These are phyloP conservation scores for Coregonus sp. DNA, from an alignment of 2,797 vertebrate species.

Conservation along the genomic window DNA sequence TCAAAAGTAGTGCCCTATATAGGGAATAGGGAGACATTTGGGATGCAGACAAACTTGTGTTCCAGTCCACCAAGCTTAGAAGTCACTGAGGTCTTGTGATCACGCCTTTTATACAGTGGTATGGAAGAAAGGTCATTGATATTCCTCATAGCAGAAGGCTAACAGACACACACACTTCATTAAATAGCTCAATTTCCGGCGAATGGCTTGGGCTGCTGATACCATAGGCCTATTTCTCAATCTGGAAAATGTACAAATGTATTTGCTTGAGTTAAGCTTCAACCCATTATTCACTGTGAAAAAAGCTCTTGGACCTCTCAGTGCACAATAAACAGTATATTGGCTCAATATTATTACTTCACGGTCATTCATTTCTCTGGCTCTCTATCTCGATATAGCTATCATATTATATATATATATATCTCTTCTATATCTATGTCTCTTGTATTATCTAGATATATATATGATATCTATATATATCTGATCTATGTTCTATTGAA, in stretches of 20 bases:
- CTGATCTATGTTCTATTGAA: no score
- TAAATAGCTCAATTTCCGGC: conserved; percentile 12
- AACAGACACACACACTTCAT: conserved; percentile 17
- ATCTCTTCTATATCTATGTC: no score
- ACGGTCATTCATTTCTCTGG: background rate
- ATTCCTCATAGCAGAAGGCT: conserved; percentile 28
- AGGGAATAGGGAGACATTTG: no score
- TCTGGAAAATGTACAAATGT: conserved; percentile 33
- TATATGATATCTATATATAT: no score
- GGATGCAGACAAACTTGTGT: conserved; percentile 7
- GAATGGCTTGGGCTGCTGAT: conserved; percentile 2
- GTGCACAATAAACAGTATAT: background rate
- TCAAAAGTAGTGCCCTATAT: no score
- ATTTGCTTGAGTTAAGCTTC: background rate
- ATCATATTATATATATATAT: no score
- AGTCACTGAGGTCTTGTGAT: conserved; percentile 47
- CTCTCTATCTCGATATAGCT: no score
- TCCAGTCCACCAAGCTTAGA: conserved; percentile 33
- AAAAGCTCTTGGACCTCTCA: no score
- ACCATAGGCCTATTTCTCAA: conserved; percentile 26
- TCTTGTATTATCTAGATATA: no score
- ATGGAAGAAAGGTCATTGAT: conserved; percentile 27
- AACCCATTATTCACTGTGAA: no score
- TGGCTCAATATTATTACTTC: background rate
- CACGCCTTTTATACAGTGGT: conserved; percentile 42